A percentile compares a stretch with the other conserved stretches of the same genome.
These are phyloP conservation scores for Aythya baeri DNA, from an alignment of 2,113 vertebrate species.

Conservation along the genomic window DNA sequence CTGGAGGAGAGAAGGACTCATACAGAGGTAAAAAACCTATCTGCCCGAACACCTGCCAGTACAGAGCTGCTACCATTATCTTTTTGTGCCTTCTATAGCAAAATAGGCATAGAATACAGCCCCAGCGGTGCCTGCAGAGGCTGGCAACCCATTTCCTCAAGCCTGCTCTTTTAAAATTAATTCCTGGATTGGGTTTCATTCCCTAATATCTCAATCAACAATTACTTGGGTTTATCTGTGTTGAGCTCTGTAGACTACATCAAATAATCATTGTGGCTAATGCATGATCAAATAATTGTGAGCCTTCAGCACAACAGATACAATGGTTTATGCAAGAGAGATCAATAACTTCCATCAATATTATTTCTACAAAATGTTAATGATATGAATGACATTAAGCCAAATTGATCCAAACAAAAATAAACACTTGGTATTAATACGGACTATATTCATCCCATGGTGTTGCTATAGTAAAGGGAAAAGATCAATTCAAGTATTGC, in stretches of 20 bases:
- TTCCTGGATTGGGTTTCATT: background rate
- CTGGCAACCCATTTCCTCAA: background rate
- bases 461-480: conserved; percentile 16
- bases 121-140: no score
- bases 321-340: conserved; percentile 65
- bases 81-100: background rate
- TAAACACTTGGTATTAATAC: conserved; percentile 64
- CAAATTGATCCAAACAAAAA: conserved; percentile 85
- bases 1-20: background rate
- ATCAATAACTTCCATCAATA: conserved; percentile 84
- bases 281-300: background rate
- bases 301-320: conserved; percentile 15
- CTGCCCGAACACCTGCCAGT: background rate
- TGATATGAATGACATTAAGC: conserved; percentile 83
- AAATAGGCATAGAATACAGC: background rate
- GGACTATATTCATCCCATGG: background rate
- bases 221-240: background rate
- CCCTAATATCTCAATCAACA: background rate
- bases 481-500: conserved; percentile 25
- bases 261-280: background rate
- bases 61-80: background rate
- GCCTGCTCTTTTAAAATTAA: background rate
- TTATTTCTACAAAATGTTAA: conserved; percentile 83
- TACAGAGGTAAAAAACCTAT: background rate
- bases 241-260: background rate